Conservation (phyloP, 2,888 invertebrate genomes). For the Limnephilus lunatus region DNA sequence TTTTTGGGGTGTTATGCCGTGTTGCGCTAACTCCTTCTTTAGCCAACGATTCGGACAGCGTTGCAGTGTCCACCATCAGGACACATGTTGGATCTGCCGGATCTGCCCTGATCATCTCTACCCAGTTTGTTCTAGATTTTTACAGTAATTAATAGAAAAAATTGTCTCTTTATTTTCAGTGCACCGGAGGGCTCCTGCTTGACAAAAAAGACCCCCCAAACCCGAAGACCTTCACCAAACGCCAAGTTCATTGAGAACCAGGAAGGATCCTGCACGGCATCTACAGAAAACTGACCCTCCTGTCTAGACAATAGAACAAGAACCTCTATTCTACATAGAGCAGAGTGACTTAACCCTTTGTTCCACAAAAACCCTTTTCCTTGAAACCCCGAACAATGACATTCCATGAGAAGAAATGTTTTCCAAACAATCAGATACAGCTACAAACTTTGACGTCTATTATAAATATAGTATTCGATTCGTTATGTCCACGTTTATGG, state of each 20-base stretch:
- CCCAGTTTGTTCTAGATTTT: not conserved
- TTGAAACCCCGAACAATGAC: not conserved
- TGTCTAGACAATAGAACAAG: conserved; percentile 19
- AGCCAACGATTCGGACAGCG: no score
- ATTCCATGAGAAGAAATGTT: not conserved
- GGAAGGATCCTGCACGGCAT: no score
- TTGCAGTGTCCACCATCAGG: no score
- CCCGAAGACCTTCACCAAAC: conserved; percentile 30
- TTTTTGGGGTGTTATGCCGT: no score
- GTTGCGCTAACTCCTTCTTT: no score
- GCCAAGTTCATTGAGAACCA: no score
- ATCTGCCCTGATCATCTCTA: no score
- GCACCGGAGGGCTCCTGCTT: not conserved
- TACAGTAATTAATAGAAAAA: not conserved
- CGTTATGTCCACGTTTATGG: not conserved
- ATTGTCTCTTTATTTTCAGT: not conserved
- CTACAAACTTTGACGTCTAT: conserved; percentile 12
- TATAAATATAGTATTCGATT: conserved; percentile 4
- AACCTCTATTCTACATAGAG: conserved; percentile 22
- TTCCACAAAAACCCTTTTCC: conserved; percentile 19
- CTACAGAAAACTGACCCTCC: conserved; percentile 13
- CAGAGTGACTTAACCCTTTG: not conserved
- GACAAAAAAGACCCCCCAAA: conserved; percentile 50
- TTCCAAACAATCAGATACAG: conserved; percentile 30
- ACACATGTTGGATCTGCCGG: no score